Base-by-base conservation (phyloP, 2,113 vertebrate genomes). In the Carollia perspicillata region DNA sequence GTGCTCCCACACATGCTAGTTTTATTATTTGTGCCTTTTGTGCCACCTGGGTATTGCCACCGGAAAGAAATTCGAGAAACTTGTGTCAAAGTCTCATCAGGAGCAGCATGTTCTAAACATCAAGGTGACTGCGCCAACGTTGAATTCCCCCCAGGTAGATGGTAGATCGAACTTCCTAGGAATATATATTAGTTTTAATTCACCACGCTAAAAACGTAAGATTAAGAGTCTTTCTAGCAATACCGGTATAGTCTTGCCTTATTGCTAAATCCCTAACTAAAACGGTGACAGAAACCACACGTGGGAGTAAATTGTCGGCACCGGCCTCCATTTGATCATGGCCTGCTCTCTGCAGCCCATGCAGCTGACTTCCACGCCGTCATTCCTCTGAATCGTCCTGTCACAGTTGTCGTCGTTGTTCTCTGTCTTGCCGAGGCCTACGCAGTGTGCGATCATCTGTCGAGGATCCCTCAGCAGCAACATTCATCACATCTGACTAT, bases 21-120 rank as follows among this genome's bases (percentile, higher is more conserved):
- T 68, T 84, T 68, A 75, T 58, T 90, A 49, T 87, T 63, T 53
- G 30, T 65, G 47, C 26, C 53, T 93, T 69, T 69, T 79, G 23
- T 74, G 72, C 42, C 58, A 55, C 23, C 37, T 87, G 75, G 22
- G 20, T n/a, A 69, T 49, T 63, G 55, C 49, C 33, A 1, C 9
- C 66, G 84, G 86, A 66, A 84, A 84, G 22, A 91, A 18, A 74
- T 12, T 23, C 55, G 11, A 40, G 72, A 86, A 93, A 65, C 26
- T 53, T 17, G 26, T 23, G 35, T 8, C 37, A 79, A 55, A 81
- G 28, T 40, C 30, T 18, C 2, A 26, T 55, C 42, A 40, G n/a
- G 42, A 83, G 37, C 8, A 44, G 16, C 16, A 6, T 5, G 35
- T 10, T 10, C 26, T 33, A 40, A 75, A 47, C 26, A 79, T 49